Conservation (phyloP, 2,888 invertebrate genomes). For the Agrotis puta region DNA sequence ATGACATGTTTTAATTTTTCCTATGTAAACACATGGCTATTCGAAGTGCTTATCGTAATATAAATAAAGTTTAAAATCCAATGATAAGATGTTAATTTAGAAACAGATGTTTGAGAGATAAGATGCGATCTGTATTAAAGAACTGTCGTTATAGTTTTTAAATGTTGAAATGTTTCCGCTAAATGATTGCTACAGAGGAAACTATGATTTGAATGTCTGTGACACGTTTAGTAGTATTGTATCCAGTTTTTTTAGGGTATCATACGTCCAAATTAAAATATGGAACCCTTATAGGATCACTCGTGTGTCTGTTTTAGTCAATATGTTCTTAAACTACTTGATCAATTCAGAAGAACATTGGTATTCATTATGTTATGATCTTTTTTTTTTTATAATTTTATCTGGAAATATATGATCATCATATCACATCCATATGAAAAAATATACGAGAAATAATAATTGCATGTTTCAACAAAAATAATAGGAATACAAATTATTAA, state of each 20-base stretch:
- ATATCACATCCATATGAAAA: too few relatives aligned
- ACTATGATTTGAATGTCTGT: background rate
- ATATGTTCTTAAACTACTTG: too few relatives aligned
- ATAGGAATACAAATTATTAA: too few relatives aligned
- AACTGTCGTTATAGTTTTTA: conserved; percentile 41
- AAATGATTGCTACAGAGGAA: conserved; percentile 47
- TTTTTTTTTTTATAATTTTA: too few relatives aligned
- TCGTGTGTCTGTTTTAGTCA: background rate
- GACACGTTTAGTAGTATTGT: conserved; percentile 1
- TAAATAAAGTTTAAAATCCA: conserved; percentile 32
- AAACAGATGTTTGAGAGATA: conserved; percentile 53
- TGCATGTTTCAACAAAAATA: too few relatives aligned
- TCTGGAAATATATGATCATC: too few relatives aligned
- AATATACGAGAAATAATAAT: too few relatives aligned
- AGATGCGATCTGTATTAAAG: conserved; percentile 60
- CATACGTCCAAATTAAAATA: too few relatives aligned
- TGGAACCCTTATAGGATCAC: too few relatives aligned
- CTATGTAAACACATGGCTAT: background rate
- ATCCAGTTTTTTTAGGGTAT: background rate
- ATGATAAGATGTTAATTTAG: conserved; percentile 14
- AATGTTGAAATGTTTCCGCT: conserved; percentile 62
- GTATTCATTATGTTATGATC: too few relatives aligned
- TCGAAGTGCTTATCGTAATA: conserved; percentile 3
- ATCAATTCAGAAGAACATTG: too few relatives aligned
- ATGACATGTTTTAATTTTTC: conserved; percentile 33